Evolutionary conservation across 2,113 vertebrate genomes (phyloP), one percentile per base, ranked within the genome.

Genomic region (Rissa tridactyla): DNA sequence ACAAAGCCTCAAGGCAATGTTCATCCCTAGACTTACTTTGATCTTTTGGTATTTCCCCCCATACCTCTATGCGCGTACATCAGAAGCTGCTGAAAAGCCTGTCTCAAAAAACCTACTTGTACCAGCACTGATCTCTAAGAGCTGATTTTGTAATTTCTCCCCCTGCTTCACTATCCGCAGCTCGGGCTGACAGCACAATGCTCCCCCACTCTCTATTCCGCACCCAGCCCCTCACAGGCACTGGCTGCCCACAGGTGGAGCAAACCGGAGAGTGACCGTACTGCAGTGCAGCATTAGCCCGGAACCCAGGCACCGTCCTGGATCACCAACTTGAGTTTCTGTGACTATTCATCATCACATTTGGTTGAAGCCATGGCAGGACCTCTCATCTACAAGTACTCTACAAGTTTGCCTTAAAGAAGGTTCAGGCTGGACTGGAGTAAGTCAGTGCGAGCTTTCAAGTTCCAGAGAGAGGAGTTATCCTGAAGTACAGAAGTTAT

Each of bases 61-160:
- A 1, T 15, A 13, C 22, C 34, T 13, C 55, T 29, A 10, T 3
- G 13, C 1, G 2, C 27, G 8, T 5, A 15, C 3, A 9, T 32
- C 55, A 73, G 47, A 73, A 84, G 11, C 72, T 21, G 68, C 71
- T 8, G 36, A 44, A 55, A 61, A 47, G 21, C 52, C 54, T 2
- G 0, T 21, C 18, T 20, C 65, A 42, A 32, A 78, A 38, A 34
- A 47, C 46, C 51, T 32, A 5, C 34, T 16, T 19, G 17, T 65
- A 49, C 19, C 46, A 73, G 38, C 15, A 11, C 70, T 62, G 55
- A 34, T 38, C 44, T n/a, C 10, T 4, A 38, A 64, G 42, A 64
- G 15, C 46, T 25, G 15, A 9, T 1, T 0, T 13, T 29, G 8
- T 46, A 3, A 11, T 26, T 82, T 36, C 19, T 86, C 51, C 40